Evolutionary conservation across 2,113 vertebrate species (phyloP), one percentile per base, ranked within the genome.

Genomic region (Urocynchramus pylzowi): DNA sequence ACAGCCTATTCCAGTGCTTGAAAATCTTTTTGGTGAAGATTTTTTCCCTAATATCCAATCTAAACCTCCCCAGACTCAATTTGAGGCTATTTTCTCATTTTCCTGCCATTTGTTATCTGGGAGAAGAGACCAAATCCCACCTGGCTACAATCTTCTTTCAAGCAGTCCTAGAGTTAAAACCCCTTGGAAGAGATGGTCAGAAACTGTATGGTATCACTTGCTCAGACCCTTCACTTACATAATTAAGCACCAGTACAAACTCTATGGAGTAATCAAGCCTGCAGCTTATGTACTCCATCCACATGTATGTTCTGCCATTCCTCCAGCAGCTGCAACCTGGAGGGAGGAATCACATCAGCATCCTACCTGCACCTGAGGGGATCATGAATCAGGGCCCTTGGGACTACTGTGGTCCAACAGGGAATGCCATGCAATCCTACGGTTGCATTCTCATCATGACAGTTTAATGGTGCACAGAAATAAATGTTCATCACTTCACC

Each of bases 391-490:
- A 61, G 63, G 64, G 45, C 59, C 45, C 76, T 24, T 42, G 39
- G 61, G 77, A 63, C 30, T 79, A n/a, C 53, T 93, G 74, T 67
- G 33, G 85, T 90, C 27, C 87, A 80, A 45, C 21, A 33, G 60
- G 31, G 63, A 94, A 85, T 2, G 14, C 54, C 44, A 28, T 18
- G n/a, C 47, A 86, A 67, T 67, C 45, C 82, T 70, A 35, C 1
- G 4, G 16, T 63, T 3, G 8, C 4, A 2, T 70, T 90, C 68
- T 65, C 4, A 0, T 76, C 39, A 33, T 67, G 87, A 71, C 68
- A 93, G 33, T 71, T 94, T 88, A 95, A 87, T 74, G 50, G 71
- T 81, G 92, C 63, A 49, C 44, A 86, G 82, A 90, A 93, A 94
- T 69, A 85, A 94, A 37, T 28, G 59, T 35, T 53, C 54, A 54